These are phyloP conservation scores for Drosophila cracens DNA, from an alignment of 2,888 invertebrate genomes.

Conservation along the genomic window DNA sequence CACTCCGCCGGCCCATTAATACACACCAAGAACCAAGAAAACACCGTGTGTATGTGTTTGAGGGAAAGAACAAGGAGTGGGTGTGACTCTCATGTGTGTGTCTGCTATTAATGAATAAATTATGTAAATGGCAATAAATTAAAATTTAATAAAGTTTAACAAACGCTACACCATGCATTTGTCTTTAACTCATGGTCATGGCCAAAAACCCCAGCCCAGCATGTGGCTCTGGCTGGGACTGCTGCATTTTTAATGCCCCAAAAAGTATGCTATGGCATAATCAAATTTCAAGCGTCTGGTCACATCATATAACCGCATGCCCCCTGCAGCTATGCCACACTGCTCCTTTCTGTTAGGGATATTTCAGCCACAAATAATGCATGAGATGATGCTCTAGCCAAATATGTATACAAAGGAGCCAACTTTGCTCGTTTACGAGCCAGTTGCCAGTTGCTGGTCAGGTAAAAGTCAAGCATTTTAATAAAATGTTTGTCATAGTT, in stretches of 20 bases:
- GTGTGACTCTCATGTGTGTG: background rate
- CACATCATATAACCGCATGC: conserved; percentile 6
- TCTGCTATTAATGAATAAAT: conserved; percentile 69
- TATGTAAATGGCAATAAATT: conserved; percentile 64
- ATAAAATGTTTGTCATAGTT: conserved; percentile 8
- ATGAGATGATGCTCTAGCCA: conserved; percentile 17
- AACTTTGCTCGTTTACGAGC: conserved; percentile 17
- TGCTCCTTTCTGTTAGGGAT: background rate
- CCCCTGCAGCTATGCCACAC: conserved; percentile 1
- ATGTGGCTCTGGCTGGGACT: conserved; percentile 2
- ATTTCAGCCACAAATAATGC: conserved; percentile 22
- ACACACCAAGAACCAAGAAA: conserved; percentile 44
- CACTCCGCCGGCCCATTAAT: conserved; percentile 59
- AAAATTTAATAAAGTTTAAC: conserved; percentile 68
- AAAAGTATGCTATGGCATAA: conserved; percentile 58
- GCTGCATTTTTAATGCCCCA: conserved; percentile 57
- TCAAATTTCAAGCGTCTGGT: conserved; percentile 49
- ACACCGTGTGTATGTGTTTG: background rate
- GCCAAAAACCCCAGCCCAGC: background rate
- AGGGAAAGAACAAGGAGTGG: conserved; percentile 3
- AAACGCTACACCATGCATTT: conserved; percentile 33
- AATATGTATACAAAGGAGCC: background rate
- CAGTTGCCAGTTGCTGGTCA: conserved; percentile 7
- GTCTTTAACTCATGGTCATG: conserved; percentile 22
- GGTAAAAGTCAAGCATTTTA: conserved; percentile 1